Conservation (phyloP, 2,888 invertebrate species). For the Muscina levida region DNA sequence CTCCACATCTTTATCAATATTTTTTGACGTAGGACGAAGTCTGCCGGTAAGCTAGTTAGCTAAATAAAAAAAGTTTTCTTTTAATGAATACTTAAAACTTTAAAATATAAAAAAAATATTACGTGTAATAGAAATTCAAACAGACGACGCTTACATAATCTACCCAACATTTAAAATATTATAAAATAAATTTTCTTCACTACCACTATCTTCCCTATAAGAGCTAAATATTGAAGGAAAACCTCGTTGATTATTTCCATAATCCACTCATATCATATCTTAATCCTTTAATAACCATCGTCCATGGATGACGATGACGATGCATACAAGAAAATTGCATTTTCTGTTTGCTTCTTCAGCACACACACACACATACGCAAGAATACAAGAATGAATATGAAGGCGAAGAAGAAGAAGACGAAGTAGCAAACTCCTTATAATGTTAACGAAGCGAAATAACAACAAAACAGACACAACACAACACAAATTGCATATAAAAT, state of each 20-base stretch:
- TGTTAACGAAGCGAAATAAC: not conserved
- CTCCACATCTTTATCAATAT: no score
- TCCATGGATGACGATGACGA: constrained; percentile 32
- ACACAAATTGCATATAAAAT: constrained; percentile 50
- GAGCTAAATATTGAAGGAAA: no score
- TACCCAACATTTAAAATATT: no score
- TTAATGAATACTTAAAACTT: no score
- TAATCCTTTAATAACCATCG: constrained; percentile 57
- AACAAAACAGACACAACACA: constrained; percentile 25
- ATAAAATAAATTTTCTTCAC: no score
- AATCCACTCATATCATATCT: constrained; percentile 54
- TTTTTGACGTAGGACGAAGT: no score
- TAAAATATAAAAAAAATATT: no score
- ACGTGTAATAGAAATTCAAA: no score
- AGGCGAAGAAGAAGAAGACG: constrained; percentile 1
- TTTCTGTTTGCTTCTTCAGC: not conserved
- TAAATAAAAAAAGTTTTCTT: no score
- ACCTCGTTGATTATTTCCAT: constrained; percentile 46
- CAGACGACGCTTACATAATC: no score
- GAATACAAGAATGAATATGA: not conserved
- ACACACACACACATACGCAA: not conserved
- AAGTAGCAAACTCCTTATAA: not conserved
- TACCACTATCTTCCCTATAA: no score
- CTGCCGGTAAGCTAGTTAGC: no score
- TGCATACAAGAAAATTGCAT: constrained; percentile 27